A percentile compares a stretch with the other conserved stretches of the same genome.
Evolutionary conservation across 2,888 invertebrate genomes (phyloP).

Genomic region (Gibbula magus): DNA sequence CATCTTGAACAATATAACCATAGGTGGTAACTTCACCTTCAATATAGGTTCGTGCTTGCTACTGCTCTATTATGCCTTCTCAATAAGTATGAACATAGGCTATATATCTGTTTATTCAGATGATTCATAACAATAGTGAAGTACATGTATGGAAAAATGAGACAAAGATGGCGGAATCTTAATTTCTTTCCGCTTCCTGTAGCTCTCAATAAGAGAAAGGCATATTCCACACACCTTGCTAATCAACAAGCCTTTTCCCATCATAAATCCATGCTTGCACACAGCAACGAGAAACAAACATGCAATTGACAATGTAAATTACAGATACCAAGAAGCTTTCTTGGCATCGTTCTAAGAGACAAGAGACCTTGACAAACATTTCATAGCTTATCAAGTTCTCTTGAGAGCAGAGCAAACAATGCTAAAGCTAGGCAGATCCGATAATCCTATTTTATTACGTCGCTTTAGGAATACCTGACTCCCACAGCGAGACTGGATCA

Average conservation of each 20-base stretch:
- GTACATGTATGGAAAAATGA: too few relatives aligned
- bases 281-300: neutral
- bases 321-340: neutral
- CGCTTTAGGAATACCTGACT: too few relatives aligned
- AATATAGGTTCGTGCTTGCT: too few relatives aligned
- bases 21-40: too few relatives aligned
- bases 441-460: neutral
- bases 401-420: neutral
- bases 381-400: neutral
- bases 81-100: too few relatives aligned
- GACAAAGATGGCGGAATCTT: too few relatives aligned
- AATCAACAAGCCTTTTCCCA: neutral
- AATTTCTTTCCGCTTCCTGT: neutral
- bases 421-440: neutral
- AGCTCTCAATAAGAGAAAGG: neutral
- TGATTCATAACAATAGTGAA: too few relatives aligned
- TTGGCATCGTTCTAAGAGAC: neutral
- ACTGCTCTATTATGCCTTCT: too few relatives aligned
- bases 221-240: neutral
- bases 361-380: neutral
- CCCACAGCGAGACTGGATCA: too few relatives aligned
- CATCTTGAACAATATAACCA: too few relatives aligned
- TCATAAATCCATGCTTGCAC: neutral
- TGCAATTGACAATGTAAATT: constrained; percentile 5
- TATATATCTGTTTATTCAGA: too few relatives aligned